These are phyloP conservation scores for Cossypha heuglini DNA, from an alignment of 2,797 vertebrate genomes.

Conservation along the genomic window DNA sequence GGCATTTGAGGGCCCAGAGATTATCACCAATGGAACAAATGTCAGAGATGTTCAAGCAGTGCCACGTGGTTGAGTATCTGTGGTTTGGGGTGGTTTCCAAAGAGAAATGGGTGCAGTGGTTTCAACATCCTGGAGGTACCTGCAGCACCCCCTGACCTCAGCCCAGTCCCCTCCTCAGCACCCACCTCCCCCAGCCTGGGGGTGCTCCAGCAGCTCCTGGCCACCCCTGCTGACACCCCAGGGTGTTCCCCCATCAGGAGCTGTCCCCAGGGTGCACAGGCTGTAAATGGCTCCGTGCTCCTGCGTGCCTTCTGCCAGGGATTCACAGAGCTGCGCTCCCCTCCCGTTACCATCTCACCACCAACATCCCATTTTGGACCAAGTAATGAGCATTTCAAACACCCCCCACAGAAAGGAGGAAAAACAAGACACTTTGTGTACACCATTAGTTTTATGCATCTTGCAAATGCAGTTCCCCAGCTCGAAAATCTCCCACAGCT, in stretches of 20 bases:
- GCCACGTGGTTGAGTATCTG: fast-evolving
- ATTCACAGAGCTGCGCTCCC: not conserved
- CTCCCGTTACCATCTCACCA: not conserved
- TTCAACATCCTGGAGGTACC: fast-evolving
- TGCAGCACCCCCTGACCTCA: fast-evolving
- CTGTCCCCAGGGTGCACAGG: not conserved
- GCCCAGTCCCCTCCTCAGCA: not conserved
- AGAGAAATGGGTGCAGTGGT: fast-evolving
- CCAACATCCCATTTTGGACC: not conserved
- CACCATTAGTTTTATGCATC: constrained; percentile 43
- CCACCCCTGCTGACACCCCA: not conserved
- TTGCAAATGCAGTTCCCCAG: not conserved
- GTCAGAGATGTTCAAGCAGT: not conserved
- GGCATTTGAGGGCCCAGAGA: not conserved
- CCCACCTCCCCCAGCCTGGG: fast-evolving
- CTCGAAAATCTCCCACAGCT: constrained; percentile 55
- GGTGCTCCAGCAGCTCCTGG: not conserved
- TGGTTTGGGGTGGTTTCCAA: not conserved
- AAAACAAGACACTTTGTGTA: constrained; percentile 41
- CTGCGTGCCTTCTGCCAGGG: not conserved
- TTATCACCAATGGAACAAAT: not conserved
- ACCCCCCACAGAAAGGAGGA: constrained; percentile 4
- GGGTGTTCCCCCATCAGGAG: fast-evolving
- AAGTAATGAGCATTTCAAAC: constrained; percentile 14
- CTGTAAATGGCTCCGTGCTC: not conserved